Evolutionary conservation across 2,888 invertebrate species (phyloP), one percentile per base, ranked within the genome.

Genomic region (Sphecodes monilicornis): DNA sequence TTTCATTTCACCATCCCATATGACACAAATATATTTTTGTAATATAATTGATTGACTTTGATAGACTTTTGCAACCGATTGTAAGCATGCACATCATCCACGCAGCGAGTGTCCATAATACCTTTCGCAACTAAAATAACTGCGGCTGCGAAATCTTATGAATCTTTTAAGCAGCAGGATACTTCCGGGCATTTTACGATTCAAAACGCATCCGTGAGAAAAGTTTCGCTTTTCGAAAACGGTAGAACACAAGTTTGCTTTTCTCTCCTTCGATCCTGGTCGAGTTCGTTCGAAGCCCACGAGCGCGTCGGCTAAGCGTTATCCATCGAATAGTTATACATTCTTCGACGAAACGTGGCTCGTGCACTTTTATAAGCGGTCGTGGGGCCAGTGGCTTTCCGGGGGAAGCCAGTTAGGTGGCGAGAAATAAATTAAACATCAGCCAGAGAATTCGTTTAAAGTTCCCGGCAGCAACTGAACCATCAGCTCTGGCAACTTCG

Each of bases 391-490:
- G 46, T 46, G 29, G 50, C 36, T 54, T 46, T 26, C 57, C n/a
- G n/a, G 6, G 39, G n/a, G 26, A 64, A 86, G 76, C 39, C 50
- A 26, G 36, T 57, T 46, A 72, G 60, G 57, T 54, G 26, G 54
- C 29, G 36, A 46, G 41, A 78, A 86, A 89, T 87, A 89, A 89
- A 89, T 89, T 78, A 89, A 82, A 84, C 89, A 84, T 80, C 70
- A 80, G 70, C 36, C 70, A 39, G 57, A 32, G 69, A 72, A 79
- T 87, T 88, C 84, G 46, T 86, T 89, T 85, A 85, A 89, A 89
- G 77, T 89, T 85, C 60, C 36, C n/a, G 60, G 29, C 36, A 22
- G 36, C 72, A 43, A 76, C 71, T 88, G 85, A 88, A 86, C 88
- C 85, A 43, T n/a, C 69, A 26, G 29, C 39, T 76, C 32, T 39